Conservation (phyloP, 2,888 invertebrate species). For the Tiphia femorata region DNA sequence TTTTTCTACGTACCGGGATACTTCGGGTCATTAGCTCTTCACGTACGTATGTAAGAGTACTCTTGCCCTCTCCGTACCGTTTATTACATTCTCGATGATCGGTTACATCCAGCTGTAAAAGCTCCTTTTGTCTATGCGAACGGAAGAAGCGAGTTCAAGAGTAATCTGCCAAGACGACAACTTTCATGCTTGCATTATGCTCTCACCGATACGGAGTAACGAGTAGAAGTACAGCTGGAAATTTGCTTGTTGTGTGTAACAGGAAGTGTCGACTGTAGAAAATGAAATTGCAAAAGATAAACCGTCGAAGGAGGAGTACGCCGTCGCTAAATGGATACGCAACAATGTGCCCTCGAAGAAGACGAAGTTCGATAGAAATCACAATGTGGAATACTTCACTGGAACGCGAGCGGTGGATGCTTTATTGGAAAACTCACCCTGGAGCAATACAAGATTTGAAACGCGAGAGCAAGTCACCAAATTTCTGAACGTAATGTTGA, state of each 20-base stretch:
- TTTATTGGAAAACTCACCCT: constrained; percentile 87
- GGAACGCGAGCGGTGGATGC: constrained; percentile 94
- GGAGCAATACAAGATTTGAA: constrained; percentile 85
- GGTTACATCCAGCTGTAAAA: not conserved
- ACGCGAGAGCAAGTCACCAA: constrained; percentile 84
- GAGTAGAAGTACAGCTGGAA: not conserved
- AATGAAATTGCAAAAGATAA: constrained; percentile 75
- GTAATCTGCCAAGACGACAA: too few relatives aligned
- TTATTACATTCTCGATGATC: not conserved
- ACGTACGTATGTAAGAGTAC: not conserved
- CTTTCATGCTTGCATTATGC: too few relatives aligned
- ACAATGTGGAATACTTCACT: constrained; percentile 97
- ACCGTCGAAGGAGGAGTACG: constrained; percentile 91
- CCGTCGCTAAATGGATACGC: constrained; percentile 93
- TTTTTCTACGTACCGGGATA: not conserved
- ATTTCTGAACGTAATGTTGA: constrained; percentile 86
- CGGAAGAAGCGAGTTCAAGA: too few relatives aligned
- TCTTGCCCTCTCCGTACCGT: not conserved
- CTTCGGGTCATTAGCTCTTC: constrained; percentile 16
- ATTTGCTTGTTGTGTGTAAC: constrained; percentile 23
- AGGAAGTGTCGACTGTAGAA: constrained; percentile 70
- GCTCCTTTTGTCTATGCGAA: not conserved
- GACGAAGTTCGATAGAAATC: constrained; percentile 91
- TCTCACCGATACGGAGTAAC: too few relatives aligned
- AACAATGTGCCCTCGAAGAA: constrained; percentile 95